Evolutionary conservation across 2,113 vertebrate species (phyloP), one percentile per base, ranked within the genome.

Genomic region (Paramisgurnus dabryanus): DNA sequence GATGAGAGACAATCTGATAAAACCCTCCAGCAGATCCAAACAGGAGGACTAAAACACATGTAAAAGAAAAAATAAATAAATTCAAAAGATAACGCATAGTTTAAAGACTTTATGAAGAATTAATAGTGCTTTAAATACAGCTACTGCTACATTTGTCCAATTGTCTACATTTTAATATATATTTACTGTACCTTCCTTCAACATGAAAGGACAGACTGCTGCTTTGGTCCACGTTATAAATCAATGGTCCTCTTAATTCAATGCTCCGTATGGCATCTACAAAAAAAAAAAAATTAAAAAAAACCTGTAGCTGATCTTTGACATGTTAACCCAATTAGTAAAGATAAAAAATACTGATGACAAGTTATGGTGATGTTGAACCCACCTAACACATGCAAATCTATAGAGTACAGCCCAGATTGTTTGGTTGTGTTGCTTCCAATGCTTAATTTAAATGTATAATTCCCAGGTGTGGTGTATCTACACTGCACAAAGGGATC

Each of bases 11-110:
- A 98, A 63, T 94, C 90, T 0, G 89, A 47, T 82, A 95, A 93
- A 69, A 98, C 92, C 2, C 89, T 90, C 96, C 96, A 98, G 87
- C 96, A 98, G 9, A 96, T 64, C 0, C 89, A 91, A 68, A 96
- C 89, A 0, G 96, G 96, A 0, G 94, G 94, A 87, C 96, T 98
- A 77, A 1, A 47, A 80, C 7, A 80, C 40, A 27, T 49, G 39
- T 8, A 34, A 65, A 7, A 47, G 64, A 66, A 60, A 76, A 67
- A 60, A n/a, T n/a, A n/a, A 11, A 66, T 34, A 64, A 13, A 79
- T 34, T 18, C 2, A 47, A 8, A 34, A 2, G 15, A 57, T 6
- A n/a, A 55, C 4, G 13, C 53, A 55, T 15, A 55, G 17, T 13
- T 15, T 5, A 55, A 55, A 40, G 27, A 9, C 1, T 71, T 7